phyloP scores from a whole-genome alignment of 2,888 invertebrate genomes.

The Thera obeliscata region DNA sequence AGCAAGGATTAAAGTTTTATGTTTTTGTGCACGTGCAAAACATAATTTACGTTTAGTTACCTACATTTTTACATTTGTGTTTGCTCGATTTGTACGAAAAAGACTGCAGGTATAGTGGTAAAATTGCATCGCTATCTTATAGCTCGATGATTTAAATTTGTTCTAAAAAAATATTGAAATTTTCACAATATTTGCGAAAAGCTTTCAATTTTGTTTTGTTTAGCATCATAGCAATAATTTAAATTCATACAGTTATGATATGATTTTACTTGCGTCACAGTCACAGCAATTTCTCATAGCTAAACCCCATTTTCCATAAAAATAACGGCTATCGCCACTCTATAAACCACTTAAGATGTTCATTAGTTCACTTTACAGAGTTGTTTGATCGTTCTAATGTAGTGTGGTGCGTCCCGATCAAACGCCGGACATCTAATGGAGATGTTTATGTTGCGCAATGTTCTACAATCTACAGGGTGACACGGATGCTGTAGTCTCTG shows the following conservation, averaged over 20 bases:
- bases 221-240: background rate
- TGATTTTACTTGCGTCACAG: constrained; percentile 42
- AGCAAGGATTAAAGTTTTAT: background rate
- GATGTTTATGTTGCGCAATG: constrained; percentile 54
- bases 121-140: background rate
- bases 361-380: constrained; percentile 73
- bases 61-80: background rate
- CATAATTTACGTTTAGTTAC: background rate
- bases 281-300: constrained; percentile 58
- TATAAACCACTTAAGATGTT: constrained; percentile 81
- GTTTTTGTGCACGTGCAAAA: constrained; percentile 4
- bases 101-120: background rate
- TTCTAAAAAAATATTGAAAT: too few species aligned
- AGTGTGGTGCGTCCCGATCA: constrained; percentile 51
- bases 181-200: too few species aligned
- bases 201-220: background rate
- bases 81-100: background rate
- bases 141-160: background rate
- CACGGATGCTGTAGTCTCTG: background rate
- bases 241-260: constrained; percentile 8
- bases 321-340: constrained; percentile 80
- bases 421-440: constrained; percentile 72
- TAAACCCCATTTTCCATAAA: constrained; percentile 70
- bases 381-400: constrained; percentile 73
- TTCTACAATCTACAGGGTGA: constrained; percentile 20